Evolutionary conservation across 2,797 vertebrate genomes (phyloP).

Genomic region (Neosilurus mollespiculum): DNA sequence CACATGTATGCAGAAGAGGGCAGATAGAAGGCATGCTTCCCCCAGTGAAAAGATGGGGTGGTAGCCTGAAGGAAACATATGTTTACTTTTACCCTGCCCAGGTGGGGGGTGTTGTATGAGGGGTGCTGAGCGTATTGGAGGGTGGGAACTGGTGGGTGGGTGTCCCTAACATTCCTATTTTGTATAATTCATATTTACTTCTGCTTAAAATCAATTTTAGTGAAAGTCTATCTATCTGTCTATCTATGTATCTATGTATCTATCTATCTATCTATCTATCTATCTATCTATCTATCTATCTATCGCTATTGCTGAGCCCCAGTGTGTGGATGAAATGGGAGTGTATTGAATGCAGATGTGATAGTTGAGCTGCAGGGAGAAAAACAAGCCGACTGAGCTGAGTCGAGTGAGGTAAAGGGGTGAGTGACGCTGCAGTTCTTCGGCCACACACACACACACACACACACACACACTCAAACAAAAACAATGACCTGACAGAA

Average conservation of each 20-base stretch:
- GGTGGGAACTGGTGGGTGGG: background rate
- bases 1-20: background rate
- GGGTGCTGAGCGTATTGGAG: background rate
- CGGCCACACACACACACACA: background rate
- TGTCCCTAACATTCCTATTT: background rate
- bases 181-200: background rate
- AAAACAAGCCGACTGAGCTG: constrained; percentile 7
- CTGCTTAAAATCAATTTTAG: background rate
- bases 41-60: background rate
- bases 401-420: constrained; percentile 2
- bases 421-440: constrained; percentile 25
- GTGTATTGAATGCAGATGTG: background rate
- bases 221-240: no score
- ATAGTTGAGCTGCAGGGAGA: background rate
- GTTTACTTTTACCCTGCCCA: no score
- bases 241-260: no score
- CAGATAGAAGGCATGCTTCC: background rate
- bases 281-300: no score
- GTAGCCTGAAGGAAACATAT: background rate
- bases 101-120: background rate
- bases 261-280: no score
- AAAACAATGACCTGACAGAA: constrained; percentile 28
- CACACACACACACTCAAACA: background rate
- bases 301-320: no score
- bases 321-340: background rate